Conservation (phyloP, 1,140 invertebrate genomes). For the Vanessa atalanta region DNA sequence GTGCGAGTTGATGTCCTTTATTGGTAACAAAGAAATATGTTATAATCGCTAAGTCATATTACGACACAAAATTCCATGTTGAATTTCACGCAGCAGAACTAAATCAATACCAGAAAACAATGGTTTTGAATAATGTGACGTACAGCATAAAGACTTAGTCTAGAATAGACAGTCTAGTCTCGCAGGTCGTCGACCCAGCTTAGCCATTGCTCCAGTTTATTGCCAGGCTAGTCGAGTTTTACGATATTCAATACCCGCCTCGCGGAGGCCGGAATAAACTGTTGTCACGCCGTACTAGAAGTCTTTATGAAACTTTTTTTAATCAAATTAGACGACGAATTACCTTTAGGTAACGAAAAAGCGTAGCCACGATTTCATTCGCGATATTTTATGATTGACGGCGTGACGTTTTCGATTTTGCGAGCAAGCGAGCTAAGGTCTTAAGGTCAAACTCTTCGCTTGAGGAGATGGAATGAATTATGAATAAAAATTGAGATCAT, state of each 20-base stretch:
- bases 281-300: slow-evolving; percentile 1
- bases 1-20: no score
- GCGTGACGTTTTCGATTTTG: no score
- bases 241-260: slow-evolving; percentile 15
- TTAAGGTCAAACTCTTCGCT: no score
- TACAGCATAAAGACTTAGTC: slow-evolving; percentile 13
- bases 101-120: slow-evolving; percentile 1
- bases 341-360: no score
- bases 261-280: slow-evolving; percentile 13
- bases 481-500: no score
- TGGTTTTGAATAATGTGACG: neutral
- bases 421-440: no score
- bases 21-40: neutral
- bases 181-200: slow-evolving; percentile 17
- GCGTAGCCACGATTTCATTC: no score
- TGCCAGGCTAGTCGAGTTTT: slow-evolving; percentile 14
- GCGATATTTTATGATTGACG: no score
- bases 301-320: neutral
- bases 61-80: neutral
- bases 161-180: slow-evolving; percentile 13
- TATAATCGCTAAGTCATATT: neutral
- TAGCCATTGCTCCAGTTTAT: slow-evolving; percentile 22
- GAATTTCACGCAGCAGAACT: neutral
- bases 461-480: no score
- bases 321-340: no score